phyloP scores from a whole-genome alignment of 1,140 invertebrate genomes.

The Hyles vespertilio region DNA sequence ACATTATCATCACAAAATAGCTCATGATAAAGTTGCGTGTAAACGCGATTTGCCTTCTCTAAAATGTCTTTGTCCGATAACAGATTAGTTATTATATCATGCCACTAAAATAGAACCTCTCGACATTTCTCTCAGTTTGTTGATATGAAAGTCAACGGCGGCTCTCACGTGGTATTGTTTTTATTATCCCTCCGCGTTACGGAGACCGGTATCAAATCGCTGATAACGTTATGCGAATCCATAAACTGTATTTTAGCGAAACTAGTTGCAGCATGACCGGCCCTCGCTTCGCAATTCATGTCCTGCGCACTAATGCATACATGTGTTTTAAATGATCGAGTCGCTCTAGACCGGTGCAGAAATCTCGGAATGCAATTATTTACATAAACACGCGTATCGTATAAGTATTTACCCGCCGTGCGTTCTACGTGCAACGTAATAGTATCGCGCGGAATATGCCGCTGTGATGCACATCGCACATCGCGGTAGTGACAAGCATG shows the following conservation, averaged over 20 bases:
- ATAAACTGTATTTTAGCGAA: conserved; percentile 27
- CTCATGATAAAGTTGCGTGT: no score
- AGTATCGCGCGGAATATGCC: background rate
- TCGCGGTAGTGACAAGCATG: background rate
- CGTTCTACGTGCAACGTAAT: conserved; percentile 4
- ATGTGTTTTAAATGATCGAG: conserved; percentile 38
- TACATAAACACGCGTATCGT: conserved; percentile 48
- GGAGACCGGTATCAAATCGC: conserved; percentile 31
- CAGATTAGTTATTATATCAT: conserved; percentile 58
- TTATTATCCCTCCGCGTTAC: conserved; percentile 50
- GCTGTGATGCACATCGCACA: background rate
- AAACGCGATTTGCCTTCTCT: conserved; percentile 1
- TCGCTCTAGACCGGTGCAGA: conserved; percentile 29
- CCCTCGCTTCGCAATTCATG: conserved; percentile 17
- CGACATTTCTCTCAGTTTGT: conserved; percentile 45
- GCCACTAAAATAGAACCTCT: conserved; percentile 59
- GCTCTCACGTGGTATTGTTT: conserved; percentile 69
- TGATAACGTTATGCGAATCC: conserved; percentile 51
- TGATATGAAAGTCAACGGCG: conserved; percentile 31
- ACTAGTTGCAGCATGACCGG: conserved; percentile 12
- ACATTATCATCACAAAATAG: no score
- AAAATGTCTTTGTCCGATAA: conserved; percentile 67
- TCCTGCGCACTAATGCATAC: conserved; percentile 17
- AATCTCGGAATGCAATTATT: conserved; percentile 50
- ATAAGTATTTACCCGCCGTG: background rate